Conservation (phyloP, 2,797 vertebrate species). For the Orestias chungarensis region DNA sequence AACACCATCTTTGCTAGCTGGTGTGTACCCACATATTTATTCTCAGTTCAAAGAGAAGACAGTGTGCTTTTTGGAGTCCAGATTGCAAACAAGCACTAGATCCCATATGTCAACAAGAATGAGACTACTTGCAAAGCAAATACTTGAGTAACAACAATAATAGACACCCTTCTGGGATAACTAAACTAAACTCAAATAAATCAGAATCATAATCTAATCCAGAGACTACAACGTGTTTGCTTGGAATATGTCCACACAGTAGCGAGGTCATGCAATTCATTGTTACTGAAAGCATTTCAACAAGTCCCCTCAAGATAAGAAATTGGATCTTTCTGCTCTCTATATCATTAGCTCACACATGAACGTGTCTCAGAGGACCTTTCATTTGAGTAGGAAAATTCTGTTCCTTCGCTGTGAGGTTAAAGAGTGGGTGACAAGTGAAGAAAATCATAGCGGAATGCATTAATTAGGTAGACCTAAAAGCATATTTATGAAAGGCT, state of each 20-base stretch:
- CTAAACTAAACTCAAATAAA: conserved; percentile 15
- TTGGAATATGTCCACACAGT: conserved; percentile 58
- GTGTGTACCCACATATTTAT: conserved; percentile 39
- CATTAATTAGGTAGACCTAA: conserved; percentile 82
- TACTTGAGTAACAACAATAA: conserved; percentile 9
- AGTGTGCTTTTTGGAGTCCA: conserved; percentile 11
- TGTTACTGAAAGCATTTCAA: conserved; percentile 67
- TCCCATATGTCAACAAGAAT: conserved; percentile 9
- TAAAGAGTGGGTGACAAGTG: conserved; percentile 78
- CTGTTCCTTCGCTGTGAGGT: conserved; percentile 72
- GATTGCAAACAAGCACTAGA: conserved; percentile 8
- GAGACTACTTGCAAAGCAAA: conserved; percentile 23
- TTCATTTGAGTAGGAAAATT: conserved; percentile 79
- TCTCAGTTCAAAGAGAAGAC: conserved; percentile 32
- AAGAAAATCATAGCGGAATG: conserved; percentile 73
- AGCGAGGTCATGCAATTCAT: conserved; percentile 55
- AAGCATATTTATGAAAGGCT: conserved; percentile 82
- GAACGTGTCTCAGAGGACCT: conserved; percentile 81
- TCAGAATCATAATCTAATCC: conserved; percentile 6
- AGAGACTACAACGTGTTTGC: conserved; percentile 64
- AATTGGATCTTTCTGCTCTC: conserved; percentile 48
- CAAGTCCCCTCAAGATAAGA: conserved; percentile 64
- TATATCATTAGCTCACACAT: conserved; percentile 72
- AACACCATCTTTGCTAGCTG: conserved; percentile 48
- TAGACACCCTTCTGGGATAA: conserved; percentile 1